Evolutionary conservation across 2,888 invertebrate species (phyloP).

Genomic region (Agonopterix heracliana): DNA sequence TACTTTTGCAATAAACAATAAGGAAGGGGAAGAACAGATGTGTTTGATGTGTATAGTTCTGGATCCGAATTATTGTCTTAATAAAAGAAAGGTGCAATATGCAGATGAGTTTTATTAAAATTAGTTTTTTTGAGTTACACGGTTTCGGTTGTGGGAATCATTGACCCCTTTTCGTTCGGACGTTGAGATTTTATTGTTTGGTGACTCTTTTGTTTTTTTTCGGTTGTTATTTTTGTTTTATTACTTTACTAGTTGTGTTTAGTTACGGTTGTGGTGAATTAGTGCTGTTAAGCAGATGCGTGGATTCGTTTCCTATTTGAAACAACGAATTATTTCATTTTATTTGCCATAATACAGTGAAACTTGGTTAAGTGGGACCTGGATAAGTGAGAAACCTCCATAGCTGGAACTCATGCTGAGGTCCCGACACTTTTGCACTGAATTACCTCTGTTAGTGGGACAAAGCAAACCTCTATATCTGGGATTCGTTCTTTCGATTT

Average conservation of each 20-base stretch:
- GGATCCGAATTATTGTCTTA: slow-evolving; percentile 15
- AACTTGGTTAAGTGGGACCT: too few relatives aligned
- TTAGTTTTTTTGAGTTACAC: slow-evolving; percentile 53
- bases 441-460: too few relatives aligned
- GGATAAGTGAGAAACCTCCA: too few relatives aligned
- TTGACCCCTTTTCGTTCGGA: slow-evolving; percentile 57
- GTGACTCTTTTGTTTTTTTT: slow-evolving; percentile 15
- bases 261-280: slow-evolving; percentile 10
- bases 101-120: slow-evolving; percentile 52
- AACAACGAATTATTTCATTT: too few relatives aligned
- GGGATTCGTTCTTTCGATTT: too few relatives aligned
- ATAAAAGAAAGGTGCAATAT: slow-evolving; percentile 44
- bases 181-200: slow-evolving; percentile 20
- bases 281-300: slow-evolving; percentile 11
- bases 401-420: too few relatives aligned
- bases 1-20: slow-evolving; percentile 57
- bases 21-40: slow-evolving; percentile 57
- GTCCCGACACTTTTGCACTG: too few relatives aligned
- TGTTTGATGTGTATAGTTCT: slow-evolving; percentile 38
- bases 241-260: slow-evolving; percentile 9
- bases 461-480: too few relatives aligned
- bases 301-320: background rate
- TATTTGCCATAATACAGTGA: too few relatives aligned
- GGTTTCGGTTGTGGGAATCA: slow-evolving; percentile 50
- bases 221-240: slow-evolving; percentile 15